Conservation (phyloP, 23 tunicate genomes). For the Phallusia fumigata region DNA sequence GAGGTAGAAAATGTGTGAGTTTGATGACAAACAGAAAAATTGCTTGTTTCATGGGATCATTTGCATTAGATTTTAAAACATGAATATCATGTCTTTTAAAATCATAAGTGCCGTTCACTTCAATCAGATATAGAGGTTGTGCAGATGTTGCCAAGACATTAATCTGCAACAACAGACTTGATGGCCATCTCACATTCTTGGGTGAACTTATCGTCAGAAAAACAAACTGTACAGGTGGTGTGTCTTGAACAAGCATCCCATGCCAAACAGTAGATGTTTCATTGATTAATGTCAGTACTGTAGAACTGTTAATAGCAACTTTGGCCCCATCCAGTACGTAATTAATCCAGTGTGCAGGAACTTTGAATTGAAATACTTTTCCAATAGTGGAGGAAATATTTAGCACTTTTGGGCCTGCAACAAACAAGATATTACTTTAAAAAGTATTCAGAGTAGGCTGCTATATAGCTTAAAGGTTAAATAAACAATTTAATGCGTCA, state of each 20-base stretch:
- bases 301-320: not conserved
- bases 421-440: not conserved
- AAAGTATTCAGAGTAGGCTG: too few relatives aligned
- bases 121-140: not conserved
- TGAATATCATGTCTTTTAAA: not conserved
- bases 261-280: not conserved
- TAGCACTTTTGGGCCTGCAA: not conserved
- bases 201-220: not conserved
- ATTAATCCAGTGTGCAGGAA: not conserved
- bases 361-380: not conserved
- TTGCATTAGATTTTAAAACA: not conserved
- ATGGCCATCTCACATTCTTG: not conserved
- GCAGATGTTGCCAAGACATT: not conserved
- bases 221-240: not conserved
- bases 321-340: not conserved
- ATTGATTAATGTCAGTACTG: not conserved
- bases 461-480: too few relatives aligned
- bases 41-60: not conserved
- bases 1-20: not conserved
- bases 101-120: not conserved
- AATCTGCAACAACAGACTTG: not conserved
- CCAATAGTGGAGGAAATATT: not conserved
- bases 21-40: not conserved
- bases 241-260: not conserved
- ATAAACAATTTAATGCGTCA: too few relatives aligned